Evolutionary conservation across 2,113 vertebrate species (phyloP).

Genomic region (Theristicus caerulescens): DNA sequence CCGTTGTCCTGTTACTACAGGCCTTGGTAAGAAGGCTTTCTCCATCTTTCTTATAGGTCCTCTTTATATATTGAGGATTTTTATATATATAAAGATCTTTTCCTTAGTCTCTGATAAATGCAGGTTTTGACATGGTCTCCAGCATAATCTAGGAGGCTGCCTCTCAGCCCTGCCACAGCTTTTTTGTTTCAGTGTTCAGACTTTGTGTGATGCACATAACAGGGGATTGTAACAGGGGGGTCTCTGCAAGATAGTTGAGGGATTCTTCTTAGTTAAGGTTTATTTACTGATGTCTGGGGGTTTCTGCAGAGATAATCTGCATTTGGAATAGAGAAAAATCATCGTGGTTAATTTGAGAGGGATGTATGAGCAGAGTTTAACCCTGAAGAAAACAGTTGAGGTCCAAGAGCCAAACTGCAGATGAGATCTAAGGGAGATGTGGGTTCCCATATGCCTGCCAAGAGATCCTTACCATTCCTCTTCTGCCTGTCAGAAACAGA

Average conservation of each 20-base stretch:
- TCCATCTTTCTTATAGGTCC: background rate
- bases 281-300: background rate
- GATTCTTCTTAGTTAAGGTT: background rate
- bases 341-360: background rate
- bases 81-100: background rate
- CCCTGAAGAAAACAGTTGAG: background rate
- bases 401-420: background rate
- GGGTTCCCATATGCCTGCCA: background rate
- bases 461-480: background rate
- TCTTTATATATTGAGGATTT: background rate
- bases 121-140: background rate
- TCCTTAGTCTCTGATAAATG: background rate
- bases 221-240: rapidly evolving
- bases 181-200: background rate
- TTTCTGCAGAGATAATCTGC: background rate
- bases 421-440: background rate
- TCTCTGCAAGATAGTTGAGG: background rate
- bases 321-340: background rate
- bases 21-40: background rate
- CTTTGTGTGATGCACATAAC: rapidly evolving
- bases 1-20: background rate
- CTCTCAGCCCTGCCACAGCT: background rate
- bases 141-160: background rate
- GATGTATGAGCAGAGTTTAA: background rate
- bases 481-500: background rate